Base-by-base conservation (phyloP, 2,113 vertebrate species). In the Symphodus melops region DNA sequence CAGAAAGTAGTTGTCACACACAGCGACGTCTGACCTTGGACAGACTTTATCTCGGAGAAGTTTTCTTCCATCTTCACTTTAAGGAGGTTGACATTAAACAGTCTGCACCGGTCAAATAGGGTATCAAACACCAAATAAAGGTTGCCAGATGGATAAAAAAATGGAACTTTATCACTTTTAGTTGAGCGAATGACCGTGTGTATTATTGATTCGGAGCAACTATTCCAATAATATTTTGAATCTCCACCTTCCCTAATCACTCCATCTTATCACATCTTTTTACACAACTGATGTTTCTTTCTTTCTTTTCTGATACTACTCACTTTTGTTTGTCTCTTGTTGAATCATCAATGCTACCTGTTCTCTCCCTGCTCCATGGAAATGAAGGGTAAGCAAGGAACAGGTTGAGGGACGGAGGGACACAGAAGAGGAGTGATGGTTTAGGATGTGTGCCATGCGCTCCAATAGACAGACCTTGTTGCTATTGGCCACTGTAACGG, bases 91-190 rank as follows among this genome's bases (percentile, higher is more conserved):
- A 92, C 93, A 94, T 94, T 92, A 92, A 93, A 94, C 92, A 94
- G 92, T 94, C 92, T 92, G 90, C 83, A 89, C 76, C 91, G 93
- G 92, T 93, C 93, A 89, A 85, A 84, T 70, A 93, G 90, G 91
- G 84, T 90, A 95, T 93, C 92, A 93, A 94, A 94, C 89, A 92
- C 91, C 90, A 92, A 94, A 92, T 91, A 93, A 92, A 92, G 81
- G 59, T 87, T 91, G 88, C 80, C 84, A 85, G 82, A 69, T 62
- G 64, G 64, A 86, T 81, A 87, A 77, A 92, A 92, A 88, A 89
- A 33, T 2, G 86, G 77, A 86, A 81, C 87, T 69, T 37, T 62
- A 79, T 65, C 56, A 48, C 60, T 46, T n/a, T 69, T 51, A 25
- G 41, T 44, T 60, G 41, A 53, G 33, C 70, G 42, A 74, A 66